Evolutionary conservation across 2,888 invertebrate species (phyloP), one percentile per base, ranked within the genome.

Genomic region (Cepaea hortensis): DNA sequence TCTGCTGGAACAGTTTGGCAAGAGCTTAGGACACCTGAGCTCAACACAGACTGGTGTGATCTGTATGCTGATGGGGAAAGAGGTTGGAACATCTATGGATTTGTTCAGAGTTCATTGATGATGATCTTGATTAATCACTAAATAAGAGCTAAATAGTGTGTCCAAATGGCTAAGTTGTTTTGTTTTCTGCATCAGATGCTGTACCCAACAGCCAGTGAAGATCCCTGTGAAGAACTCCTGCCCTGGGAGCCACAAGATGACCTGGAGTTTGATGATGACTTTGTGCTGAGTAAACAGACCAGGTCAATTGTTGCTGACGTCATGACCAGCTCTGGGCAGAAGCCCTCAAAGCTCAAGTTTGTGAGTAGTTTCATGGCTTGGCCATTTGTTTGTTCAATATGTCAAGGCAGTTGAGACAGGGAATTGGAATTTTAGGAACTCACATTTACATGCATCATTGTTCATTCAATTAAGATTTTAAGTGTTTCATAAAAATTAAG

Each of bases 231-330:
- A 85, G 91, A 92, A 84, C 89, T 91, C 9, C 87, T 92, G 75
- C 89, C 90, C 61, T 92, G 92, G 92, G 91, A 91, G 80, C 85
- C 84, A 20, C 81, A 85, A 23, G 91, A 91, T 72, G 93, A 93
- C 85, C 89, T 93, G 88, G 92, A 92, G 88, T 92, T 92, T 91
- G 93, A 92, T 87, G 93, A 93, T 84, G 92, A 92, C 65, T 91
- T 92, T 88, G 90, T 90, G 70, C 88, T 91, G 70, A 82, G 62
- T 61, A 84, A 85, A 62, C 90, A 90, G 85, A 89, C 84, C 87
- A 88, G 46, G 87, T 90, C 86, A 85, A 89, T 75, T 87, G 90
- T 48, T 87, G 88, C 55, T 82, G 89, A 76, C 89, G 90, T 62
- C 89, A 90, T 87, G 89, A 84, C 48, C 88, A 90, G 48, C 50